Evolutionary conservation across 2,888 invertebrate species (phyloP).

Genomic region (Drosophila pullipes): DNA sequence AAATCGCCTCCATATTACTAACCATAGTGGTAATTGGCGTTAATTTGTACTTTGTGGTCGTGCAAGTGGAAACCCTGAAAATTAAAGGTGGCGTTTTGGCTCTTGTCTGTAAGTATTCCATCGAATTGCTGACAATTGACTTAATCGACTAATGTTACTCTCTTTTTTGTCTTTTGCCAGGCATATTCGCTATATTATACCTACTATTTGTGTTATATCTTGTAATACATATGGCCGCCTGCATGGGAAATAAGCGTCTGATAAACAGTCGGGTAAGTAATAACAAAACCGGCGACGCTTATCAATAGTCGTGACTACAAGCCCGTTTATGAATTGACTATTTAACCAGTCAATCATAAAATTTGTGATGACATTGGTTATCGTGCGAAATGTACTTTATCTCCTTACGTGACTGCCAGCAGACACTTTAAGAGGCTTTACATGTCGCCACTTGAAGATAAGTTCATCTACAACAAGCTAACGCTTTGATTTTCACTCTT

Average conservation of each 20-base stretch:
- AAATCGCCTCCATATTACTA: conserved; percentile 89
- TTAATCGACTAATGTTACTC: conserved; percentile 5
- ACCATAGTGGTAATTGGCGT: conserved; percentile 91
- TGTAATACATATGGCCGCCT: conserved; percentile 89
- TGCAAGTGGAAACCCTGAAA: conserved; percentile 86
- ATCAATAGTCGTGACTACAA: conserved; percentile 45
- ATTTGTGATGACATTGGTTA: conserved; percentile 24
- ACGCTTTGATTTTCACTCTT: conserved; percentile 36
- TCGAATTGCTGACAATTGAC: background rate
- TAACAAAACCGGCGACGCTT: conserved; percentile 29
- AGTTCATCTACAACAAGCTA: conserved; percentile 37
- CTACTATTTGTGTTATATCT: conserved; percentile 91
- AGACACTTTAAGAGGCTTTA: conserved; percentile 31
- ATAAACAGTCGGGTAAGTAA: conserved; percentile 86
- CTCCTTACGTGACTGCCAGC: conserved; percentile 69
- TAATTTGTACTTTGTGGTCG: conserved; percentile 92
- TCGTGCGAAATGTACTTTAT: conserved; percentile 48
- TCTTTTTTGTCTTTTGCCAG: conserved; percentile 57
- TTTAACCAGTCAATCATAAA: conserved; percentile 48
- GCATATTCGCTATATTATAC: conserved; percentile 89
- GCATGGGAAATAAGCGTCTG: conserved; percentile 88
- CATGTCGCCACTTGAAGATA: conserved; percentile 37
- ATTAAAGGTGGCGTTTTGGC: conserved; percentile 85
- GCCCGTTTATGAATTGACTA: conserved; percentile 25
- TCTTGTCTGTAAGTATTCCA: conserved; percentile 83